phyloP scores from a whole-genome alignment of 2,888 invertebrate species.

The Athalia rosae region DNA sequence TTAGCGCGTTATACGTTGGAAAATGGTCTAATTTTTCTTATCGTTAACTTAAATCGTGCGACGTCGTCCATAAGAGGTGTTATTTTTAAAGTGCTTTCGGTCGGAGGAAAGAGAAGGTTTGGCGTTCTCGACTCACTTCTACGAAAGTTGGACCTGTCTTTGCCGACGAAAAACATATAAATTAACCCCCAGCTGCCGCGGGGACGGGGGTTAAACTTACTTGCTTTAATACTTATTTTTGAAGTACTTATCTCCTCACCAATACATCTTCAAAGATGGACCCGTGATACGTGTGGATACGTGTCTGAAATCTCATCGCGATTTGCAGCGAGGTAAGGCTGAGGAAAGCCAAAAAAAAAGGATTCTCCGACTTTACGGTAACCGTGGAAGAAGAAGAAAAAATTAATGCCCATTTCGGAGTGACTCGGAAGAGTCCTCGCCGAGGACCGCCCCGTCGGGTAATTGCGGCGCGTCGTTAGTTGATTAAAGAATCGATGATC shows the following conservation, averaged over 20 bases:
- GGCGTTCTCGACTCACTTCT: not conserved
- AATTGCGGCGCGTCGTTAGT: constrained; percentile 4
- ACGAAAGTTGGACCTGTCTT: constrained; percentile 42
- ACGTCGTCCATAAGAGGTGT: not conserved
- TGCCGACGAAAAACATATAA: constrained; percentile 47
- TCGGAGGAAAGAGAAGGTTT: too few species aligned
- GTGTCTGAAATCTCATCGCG: not conserved
- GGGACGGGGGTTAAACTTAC: constrained; percentile 40
- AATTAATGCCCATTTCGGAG: too few species aligned
- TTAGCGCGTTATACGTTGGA: too few species aligned
- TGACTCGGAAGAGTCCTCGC: too few species aligned
- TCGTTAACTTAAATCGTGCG: constrained; percentile 25
- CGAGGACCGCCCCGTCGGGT: not conserved
- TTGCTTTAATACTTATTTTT: constrained; percentile 47
- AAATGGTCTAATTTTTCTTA: constrained; percentile 22
- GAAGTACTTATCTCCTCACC: constrained; percentile 46
- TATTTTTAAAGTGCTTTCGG: constrained; percentile 19
- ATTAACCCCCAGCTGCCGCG: constrained; percentile 15
- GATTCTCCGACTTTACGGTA: too few species aligned
- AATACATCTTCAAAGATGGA: constrained; percentile 20
- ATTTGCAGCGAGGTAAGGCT: too few species aligned
- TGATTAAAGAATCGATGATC: constrained; percentile 37
- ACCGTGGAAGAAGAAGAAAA: too few species aligned
- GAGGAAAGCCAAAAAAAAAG: too few species aligned
- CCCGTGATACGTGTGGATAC: not conserved